Evolutionary conservation across 2,888 invertebrate species (phyloP), one percentile per base, ranked within the genome.

Genomic region (Melanargia galathea): DNA sequence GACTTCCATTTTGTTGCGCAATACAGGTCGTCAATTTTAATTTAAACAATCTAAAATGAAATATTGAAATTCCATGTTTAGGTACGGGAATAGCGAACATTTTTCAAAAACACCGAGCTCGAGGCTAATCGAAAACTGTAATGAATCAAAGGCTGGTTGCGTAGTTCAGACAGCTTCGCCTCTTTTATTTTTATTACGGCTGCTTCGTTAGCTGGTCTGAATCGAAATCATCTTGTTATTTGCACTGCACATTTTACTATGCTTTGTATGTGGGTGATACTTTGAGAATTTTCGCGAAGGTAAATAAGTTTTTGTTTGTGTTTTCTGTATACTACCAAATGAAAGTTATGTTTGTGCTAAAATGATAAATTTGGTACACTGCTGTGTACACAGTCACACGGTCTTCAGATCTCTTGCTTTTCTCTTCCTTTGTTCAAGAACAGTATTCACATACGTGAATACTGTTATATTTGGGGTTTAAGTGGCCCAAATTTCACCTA

Each of bases 81-180:
- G 55, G 48, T 20, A 54, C 13, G 48, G n/a, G 49, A 52, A 57
- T 61, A 65, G 57, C 60, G 60, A 63, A 64, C 57, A 65, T 60
- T 67, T 69, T 69, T 67, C 63, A 64, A 64, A 52, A 56, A 64
- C 63, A 60, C 51, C 64, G 64, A 54, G 66, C 65, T 65, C 67
- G 67, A 52, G 75, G 82, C 84, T 88, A 88, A 90, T 90, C 87
- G 87, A 85, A 85, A 84, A 83, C 83, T 82, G 86, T 88, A 88
- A 90, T 89, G 88, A 88, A 87, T 88, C 89, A 90, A 89, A 90
- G 88, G 87, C 85, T 79, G 77, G 79, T 80, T 82, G 82, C 82
- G 78, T 83, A 77, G 80, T 77, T 78, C 80, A 75, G 80, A 78
- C 80, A 79, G 81, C 77, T 79, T 68, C 73, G 62, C 63, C 64